Conservation (phyloP, 2,888 invertebrate species). For the Phaonia tiefii region DNA sequence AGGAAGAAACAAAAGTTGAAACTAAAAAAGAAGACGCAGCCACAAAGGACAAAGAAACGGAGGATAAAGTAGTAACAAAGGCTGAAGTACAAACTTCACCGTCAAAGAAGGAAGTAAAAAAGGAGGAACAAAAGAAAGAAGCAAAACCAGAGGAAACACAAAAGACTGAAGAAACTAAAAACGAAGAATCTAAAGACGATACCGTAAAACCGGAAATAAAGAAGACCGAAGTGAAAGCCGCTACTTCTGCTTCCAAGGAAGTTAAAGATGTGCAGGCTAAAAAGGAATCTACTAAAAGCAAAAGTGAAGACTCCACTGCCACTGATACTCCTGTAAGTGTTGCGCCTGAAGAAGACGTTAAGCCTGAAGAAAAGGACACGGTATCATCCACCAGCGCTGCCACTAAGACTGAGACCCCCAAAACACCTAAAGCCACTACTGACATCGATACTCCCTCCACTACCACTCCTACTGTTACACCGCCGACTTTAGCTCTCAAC, state of each 20-base stretch:
- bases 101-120: constrained; percentile 29
- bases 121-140: constrained; percentile 27
- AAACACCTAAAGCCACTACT: background rate
- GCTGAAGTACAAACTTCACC: constrained; percentile 39
- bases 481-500: constrained; percentile 73
- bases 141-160: constrained; percentile 50
- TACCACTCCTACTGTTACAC: constrained; percentile 46
- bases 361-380: constrained; percentile 47
- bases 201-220: constrained; percentile 53
- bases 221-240: constrained; percentile 71
- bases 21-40: constrained; percentile 23
- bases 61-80: constrained; percentile 37
- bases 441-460: constrained; percentile 32
- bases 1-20: constrained; percentile 24
- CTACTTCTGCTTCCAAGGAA: constrained; percentile 58
- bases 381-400: constrained; percentile 46
- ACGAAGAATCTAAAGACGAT: constrained; percentile 56
- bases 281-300: constrained; percentile 29
- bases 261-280: background rate
- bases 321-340: constrained; percentile 33
- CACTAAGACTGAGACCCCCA: constrained; percentile 27
- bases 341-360: constrained; percentile 33
- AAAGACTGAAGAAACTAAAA: constrained; percentile 69
- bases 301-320: constrained; percentile 36
- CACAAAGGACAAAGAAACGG: background rate